Evolutionary conservation across 2,797 vertebrate species (phyloP), one percentile per base, ranked within the genome.

Genomic region (Parauchenoglanis punctatus): DNA sequence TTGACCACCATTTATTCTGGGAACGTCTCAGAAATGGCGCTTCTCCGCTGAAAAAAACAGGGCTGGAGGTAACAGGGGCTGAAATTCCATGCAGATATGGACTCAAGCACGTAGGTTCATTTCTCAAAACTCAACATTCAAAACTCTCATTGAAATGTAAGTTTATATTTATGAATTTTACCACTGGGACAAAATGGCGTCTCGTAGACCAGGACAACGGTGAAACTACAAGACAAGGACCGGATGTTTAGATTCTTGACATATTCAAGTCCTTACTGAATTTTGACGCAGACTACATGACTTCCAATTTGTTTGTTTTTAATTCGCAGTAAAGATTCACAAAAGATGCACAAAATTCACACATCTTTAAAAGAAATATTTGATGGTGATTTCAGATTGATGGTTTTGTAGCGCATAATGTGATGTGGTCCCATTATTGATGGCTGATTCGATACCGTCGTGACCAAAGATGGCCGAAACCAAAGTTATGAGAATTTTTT

Each of bases 1-100:
- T 94, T 96, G 95, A 96, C 96, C 95, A 95, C 94, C 94, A 96
- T 96, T 96, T 95, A 95, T 96, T 95, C 93, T 94, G 77, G 85
- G 93, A 92, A 93, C 92, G 93, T 95, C 94, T 94, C 91, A 92
- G 94, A 95, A 95, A 95, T 72, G 91, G 88, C 89, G 92, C 90
- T 92, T 92, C 91, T 94, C 87, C 83, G 63, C 40, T 28, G 78
- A 78, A 70, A 81, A 68, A 86, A 86, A 61, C 52, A 84, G 44
- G 91, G 86, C 91, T 86, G 40, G 83, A 89, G 81, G 63, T 88
- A 89, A 87, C 59, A 2, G 85, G 85, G 52, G 88, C 88, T 85
- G 88, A 92, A 91, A 95, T 95, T 94, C 94, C 93, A 92, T 83
- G 92, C 87, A 91, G 91, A 94, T 91, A 93, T 83, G 85, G 88